Percentiles rank a stretch among this genome's conserved stretches.
These are phyloP conservation scores for Euwallacea similis DNA, from an alignment of 1,140 invertebrate species.

Conservation along the genomic window DNA sequence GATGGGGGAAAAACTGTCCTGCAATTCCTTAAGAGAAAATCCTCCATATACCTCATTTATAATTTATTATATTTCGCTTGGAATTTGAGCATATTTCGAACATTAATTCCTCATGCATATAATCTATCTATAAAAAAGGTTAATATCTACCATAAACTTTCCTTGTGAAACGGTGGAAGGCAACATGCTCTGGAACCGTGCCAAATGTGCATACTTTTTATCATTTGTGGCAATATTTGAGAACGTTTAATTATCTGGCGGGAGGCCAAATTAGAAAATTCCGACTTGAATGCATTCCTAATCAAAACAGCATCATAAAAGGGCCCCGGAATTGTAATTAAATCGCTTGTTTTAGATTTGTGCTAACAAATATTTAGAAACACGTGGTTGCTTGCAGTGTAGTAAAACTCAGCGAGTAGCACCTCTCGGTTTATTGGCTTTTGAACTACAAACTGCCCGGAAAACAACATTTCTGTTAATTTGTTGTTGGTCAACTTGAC, in stretches of 20 bases:
- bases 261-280: slow-evolving; percentile 45
- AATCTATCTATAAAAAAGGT: no score
- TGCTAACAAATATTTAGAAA: slow-evolving; percentile 27
- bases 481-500: not conserved
- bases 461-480: not conserved
- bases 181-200: no score
- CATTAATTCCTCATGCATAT: no score
- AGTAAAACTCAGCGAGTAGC: slow-evolving; percentile 12
- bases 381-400: slow-evolving; percentile 15
- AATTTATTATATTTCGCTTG: no score
- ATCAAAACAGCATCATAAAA: slow-evolving; percentile 35
- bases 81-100: no score
- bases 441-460: slow-evolving; percentile 4
- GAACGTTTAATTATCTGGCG: slow-evolving; percentile 49
- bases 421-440: slow-evolving; percentile 7
- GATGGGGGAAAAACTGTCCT: no score
- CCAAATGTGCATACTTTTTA: slow-evolving; percentile 42
- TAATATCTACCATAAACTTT: no score
- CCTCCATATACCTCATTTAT: no score
- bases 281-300: slow-evolving; percentile 36
- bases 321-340: slow-evolving; percentile 30
- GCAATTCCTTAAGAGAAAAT: no score
- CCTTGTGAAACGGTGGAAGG: no score
- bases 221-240: slow-evolving; percentile 47
- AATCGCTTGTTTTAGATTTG: slow-evolving; percentile 27